Evolutionary conservation across 2,888 invertebrate species (phyloP).

Genomic region (Caenorhabditis virilis): DNA sequence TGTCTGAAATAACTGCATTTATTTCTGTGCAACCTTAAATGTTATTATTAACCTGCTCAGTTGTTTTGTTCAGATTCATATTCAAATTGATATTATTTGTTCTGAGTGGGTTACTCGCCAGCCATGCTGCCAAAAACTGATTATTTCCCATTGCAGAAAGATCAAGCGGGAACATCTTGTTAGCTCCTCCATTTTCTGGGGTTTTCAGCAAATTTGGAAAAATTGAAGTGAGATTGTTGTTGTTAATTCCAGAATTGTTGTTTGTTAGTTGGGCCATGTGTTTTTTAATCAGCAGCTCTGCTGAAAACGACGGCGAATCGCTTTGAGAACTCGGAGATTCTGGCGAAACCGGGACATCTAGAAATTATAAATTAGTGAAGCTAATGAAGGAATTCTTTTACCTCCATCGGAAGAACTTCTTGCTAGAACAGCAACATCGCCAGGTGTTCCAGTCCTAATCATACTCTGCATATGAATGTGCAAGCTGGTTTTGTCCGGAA

Average conservation of each 20-base stretch:
- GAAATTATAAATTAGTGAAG: too few species aligned
- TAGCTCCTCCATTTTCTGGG: slow-evolving; percentile 1
- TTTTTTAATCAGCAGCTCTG: slow-evolving; percentile 22
- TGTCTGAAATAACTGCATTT: background rate
- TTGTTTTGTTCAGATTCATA: background rate
- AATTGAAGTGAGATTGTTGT: slow-evolving; percentile 36
- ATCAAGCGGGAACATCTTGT: slow-evolving; percentile 23
- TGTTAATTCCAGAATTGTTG: slow-evolving; percentile 8
- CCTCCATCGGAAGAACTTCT: slow-evolving; percentile 57
- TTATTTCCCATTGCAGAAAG: slow-evolving; percentile 29
- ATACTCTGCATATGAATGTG: slow-evolving; percentile 64
- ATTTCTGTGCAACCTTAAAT: too few species aligned
- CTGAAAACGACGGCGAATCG: slow-evolving; percentile 19
- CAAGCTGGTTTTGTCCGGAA: slow-evolving; percentile 65
- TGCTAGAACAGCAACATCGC: slow-evolving; percentile 62
- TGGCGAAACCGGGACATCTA: slow-evolving; percentile 8
- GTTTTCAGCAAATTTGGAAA: slow-evolving; percentile 29
- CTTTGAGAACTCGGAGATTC: slow-evolving; percentile 11
- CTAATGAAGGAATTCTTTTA: background rate
- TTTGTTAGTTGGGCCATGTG: slow-evolving; percentile 7
- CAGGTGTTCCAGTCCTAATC: slow-evolving; percentile 56
- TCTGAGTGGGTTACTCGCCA: slow-evolving; percentile 55
- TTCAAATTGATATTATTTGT: slow-evolving; percentile 11
- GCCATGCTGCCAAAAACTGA: slow-evolving; percentile 52
- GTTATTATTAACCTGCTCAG: background rate